phyloP scores from a whole-genome alignment of 2,113 vertebrate genomes.

The Stegostoma tigrinum region DNA sequence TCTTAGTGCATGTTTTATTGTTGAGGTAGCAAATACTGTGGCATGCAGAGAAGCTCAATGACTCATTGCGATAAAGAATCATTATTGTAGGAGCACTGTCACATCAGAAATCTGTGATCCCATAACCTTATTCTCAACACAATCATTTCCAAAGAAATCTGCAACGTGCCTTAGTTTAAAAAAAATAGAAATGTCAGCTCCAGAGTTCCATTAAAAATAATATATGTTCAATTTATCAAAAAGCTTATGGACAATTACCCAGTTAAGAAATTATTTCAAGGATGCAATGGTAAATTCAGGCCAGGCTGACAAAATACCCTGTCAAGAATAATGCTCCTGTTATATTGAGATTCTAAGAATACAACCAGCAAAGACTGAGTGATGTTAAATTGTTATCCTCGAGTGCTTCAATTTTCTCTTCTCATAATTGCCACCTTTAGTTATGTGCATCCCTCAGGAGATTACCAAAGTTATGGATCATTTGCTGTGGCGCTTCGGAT shows the following conservation, averaged over 20 bases:
- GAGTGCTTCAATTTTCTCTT: neutral
- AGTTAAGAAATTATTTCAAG: slow-evolving; percentile 19
- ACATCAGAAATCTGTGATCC: neutral
- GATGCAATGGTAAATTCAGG: neutral
- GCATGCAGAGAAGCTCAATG: neutral
- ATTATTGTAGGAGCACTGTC: neutral
- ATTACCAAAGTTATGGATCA: neutral
- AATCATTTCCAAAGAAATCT: neutral
- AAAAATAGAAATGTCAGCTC: neutral
- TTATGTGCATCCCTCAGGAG: slow-evolving; percentile 15
- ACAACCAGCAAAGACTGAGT: neutral
- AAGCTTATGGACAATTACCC: slow-evolving; percentile 21
- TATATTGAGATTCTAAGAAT: neutral
- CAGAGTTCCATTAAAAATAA: slow-evolving; percentile 3
- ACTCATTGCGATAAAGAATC: neutral
- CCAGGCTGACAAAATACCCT: neutral
- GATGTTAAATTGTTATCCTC: neutral
- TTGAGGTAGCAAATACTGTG: neutral
- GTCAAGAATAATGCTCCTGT: neutral
- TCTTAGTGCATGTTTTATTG: neutral
- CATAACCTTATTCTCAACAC: neutral
- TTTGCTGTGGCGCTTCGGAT: neutral
- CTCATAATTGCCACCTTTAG: slow-evolving; percentile 26
- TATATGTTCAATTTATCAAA: slow-evolving; percentile 11
- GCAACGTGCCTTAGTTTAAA: neutral